A percentile compares a stretch with the other conserved stretches of the same genome.
Evolutionary conservation across 2,888 invertebrate genomes (phyloP).

Genomic region (Coecobrya sp.): DNA sequence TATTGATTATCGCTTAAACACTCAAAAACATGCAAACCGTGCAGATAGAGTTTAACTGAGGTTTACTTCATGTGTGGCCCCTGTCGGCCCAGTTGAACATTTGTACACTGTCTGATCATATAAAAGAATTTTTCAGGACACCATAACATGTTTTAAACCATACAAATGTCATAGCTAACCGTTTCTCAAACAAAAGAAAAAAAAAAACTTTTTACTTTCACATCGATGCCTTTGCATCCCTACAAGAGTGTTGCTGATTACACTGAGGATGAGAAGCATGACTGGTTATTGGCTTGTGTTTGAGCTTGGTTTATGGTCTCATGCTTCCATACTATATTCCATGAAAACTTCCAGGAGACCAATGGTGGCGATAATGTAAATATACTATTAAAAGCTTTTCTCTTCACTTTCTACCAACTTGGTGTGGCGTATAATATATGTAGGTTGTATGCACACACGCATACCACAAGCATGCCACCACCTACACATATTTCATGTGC

Average conservation of each 20-base stretch:
- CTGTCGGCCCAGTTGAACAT: background rate
- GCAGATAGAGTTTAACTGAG: background rate
- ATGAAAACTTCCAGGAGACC: slow-evolving; percentile 63
- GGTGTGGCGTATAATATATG: background rate
- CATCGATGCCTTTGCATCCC: background rate
- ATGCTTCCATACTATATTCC: background rate
- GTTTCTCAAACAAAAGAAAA: background rate
- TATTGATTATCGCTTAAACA: slow-evolving; percentile 77
- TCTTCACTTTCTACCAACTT: background rate
- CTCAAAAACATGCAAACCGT: slow-evolving; percentile 25
- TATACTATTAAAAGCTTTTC: slow-evolving; percentile 49
- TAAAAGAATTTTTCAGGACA: no score
- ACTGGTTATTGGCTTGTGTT: background rate
- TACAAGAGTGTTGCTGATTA: background rate
- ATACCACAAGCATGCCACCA: slow-evolving; percentile 5
- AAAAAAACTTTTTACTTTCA: slow-evolving; percentile 6
- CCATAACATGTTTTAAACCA: no score
- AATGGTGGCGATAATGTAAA: slow-evolving; percentile 64
- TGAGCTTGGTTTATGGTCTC: background rate
- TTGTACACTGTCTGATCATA: background rate
- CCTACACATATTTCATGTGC: slow-evolving; percentile 20
- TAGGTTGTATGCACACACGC: background rate
- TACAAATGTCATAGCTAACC: background rate
- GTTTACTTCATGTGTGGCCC: background rate
- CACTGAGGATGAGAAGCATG: slow-evolving; percentile 23